A percentile compares a stretch with the other conserved stretches of the same genome.
These are phyloP conservation scores for Budorcas taxicolor DNA, from an alignment of 2,113 vertebrate genomes.

Conservation along the genomic window DNA sequence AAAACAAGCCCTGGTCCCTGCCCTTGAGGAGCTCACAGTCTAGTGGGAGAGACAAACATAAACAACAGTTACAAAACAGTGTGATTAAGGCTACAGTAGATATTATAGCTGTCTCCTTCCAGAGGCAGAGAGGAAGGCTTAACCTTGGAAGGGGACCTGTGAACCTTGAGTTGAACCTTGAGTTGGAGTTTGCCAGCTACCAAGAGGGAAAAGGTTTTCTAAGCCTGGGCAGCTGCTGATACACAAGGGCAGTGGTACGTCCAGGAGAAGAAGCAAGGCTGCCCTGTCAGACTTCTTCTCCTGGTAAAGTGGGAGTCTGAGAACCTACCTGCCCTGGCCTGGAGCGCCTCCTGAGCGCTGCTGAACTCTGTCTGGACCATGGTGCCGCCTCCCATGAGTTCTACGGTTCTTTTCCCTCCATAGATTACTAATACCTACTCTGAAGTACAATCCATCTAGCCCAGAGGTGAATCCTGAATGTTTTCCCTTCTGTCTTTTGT, in stretches of 20 bases:
- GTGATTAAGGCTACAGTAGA: neutral
- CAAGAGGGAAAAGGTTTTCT: neutral
- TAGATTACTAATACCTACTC: neutral
- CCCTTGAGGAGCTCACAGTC: constrained; percentile 40
- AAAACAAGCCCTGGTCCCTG: constrained; percentile 25
- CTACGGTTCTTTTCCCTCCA: neutral
- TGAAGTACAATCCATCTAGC: neutral
- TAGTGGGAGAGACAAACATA: constrained; percentile 18
- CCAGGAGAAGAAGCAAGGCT: neutral
- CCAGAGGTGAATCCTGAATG: neutral
- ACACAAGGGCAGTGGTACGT: neutral
- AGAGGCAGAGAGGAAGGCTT: neutral
- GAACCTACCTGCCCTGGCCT: neutral
- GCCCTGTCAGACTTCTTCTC: neutral
- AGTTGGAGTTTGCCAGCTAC: neutral
- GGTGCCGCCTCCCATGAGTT: neutral
- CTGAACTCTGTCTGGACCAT: neutral
- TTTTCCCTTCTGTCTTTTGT: neutral
- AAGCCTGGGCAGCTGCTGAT: neutral
- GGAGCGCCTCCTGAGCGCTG: neutral
- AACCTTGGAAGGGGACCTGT: neutral
- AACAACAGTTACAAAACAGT: neutral
- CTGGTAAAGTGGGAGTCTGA: neutral
- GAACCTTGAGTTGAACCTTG: neutral
- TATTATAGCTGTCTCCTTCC: neutral